phyloP scores from a whole-genome alignment of 2,113 vertebrate species.

The Eudyptes chrysolophus region DNA sequence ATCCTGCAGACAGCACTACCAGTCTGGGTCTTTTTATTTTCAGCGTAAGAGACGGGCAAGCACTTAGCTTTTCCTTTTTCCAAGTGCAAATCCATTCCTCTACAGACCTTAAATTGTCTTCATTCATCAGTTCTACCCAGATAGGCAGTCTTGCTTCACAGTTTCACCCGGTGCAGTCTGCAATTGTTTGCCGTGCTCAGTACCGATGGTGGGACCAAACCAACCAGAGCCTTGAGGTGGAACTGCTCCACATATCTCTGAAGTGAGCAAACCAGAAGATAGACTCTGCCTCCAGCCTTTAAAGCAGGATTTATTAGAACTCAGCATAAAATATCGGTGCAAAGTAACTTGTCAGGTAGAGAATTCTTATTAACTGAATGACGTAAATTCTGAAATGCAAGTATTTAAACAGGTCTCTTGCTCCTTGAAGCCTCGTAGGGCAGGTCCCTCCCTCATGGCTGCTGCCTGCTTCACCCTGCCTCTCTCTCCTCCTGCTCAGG shows the following conservation, averaged over 20 bases:
- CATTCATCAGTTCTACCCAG: not conserved
- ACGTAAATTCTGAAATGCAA: not conserved
- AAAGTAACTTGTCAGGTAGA: not conserved
- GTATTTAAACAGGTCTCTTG: not conserved
- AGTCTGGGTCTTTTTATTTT: not conserved
- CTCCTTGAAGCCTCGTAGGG: not conserved
- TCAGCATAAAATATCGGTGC: not conserved
- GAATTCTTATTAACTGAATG: not conserved
- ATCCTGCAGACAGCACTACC: not conserved
- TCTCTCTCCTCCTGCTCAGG: not conserved
- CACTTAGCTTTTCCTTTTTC: not conserved
- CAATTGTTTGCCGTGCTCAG: fast-evolving
- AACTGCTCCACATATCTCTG: not conserved
- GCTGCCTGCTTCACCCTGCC: not conserved
- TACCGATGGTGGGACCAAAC: not conserved
- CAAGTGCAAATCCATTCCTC: not conserved
- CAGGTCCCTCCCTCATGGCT: not conserved
- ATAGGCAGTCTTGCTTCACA: not conserved
- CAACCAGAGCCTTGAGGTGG: not conserved
- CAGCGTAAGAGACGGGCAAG: not conserved
- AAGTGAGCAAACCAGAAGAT: not conserved
- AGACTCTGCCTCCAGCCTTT: not conserved
- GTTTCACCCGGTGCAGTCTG: not conserved
- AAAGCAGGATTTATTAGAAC: not conserved
- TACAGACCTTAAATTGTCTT: not conserved